These are phyloP conservation scores for Pogona vitticeps DNA, from an alignment of 2,113 vertebrate species.

Conservation along the genomic window DNA sequence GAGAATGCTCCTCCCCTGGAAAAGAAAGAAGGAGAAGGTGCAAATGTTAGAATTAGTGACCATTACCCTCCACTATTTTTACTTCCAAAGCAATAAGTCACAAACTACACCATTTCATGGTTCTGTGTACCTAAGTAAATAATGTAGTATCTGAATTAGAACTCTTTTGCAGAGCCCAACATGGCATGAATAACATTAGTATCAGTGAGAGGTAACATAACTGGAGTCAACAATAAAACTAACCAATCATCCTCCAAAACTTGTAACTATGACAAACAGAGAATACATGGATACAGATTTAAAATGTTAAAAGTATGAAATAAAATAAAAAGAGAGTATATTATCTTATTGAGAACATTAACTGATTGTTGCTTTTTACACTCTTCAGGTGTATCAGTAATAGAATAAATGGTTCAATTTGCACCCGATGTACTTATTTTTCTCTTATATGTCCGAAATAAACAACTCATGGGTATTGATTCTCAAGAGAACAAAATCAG, in stretches of 20 bases:
- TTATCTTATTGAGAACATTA: not conserved
- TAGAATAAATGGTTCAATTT: not conserved
- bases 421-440: not conserved
- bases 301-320: no score
- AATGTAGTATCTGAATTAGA: not conserved
- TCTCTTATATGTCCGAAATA: not conserved
- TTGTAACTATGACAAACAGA: not conserved
- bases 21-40: not conserved
- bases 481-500: not conserved
- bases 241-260: not conserved
- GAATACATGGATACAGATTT: not conserved
- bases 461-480: not conserved
- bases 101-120: not conserved
- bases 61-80: constrained; percentile 17
- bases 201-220: not conserved
- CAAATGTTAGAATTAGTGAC: constrained; percentile 3
- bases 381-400: not conserved
- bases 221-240: not conserved
- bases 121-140: not conserved
- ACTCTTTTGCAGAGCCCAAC: not conserved
- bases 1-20: constrained; percentile 88
- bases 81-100: constrained; percentile 27
- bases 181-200: not conserved
- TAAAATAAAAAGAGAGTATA: not conserved
- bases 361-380: not conserved